These are phyloP conservation scores for Simalia tracyae DNA, from an alignment of 2,797 vertebrate species.

Conservation along the genomic window DNA sequence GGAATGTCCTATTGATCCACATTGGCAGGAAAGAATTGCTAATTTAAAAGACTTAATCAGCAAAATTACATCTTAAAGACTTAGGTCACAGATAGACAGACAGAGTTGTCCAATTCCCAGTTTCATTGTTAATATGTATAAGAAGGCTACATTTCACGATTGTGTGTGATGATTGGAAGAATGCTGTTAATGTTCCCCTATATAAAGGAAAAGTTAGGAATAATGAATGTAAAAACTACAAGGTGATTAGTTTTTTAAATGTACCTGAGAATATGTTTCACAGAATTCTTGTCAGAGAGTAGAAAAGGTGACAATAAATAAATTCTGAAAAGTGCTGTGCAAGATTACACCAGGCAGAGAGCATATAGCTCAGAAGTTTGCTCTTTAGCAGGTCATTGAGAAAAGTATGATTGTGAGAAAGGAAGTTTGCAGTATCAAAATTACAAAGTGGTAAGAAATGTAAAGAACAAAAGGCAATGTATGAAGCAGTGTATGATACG, in stretches of 20 bases:
- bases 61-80: neutral
- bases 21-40: neutral
- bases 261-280: neutral
- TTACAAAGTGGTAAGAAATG: neutral
- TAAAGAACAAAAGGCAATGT: neutral
- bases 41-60: neutral
- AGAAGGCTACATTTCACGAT: neutral
- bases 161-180: neutral
- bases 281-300: neutral
- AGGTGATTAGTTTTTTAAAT: neutral
- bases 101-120: neutral
- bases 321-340: neutral
- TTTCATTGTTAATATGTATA: neutral
- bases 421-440: neutral
- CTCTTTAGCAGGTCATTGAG: neutral
- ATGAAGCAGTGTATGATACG: neutral
- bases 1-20: neutral
- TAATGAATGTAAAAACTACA: neutral
- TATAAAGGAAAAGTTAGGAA: neutral
- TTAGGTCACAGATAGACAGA: neutral
- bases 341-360: neutral
- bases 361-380: neutral
- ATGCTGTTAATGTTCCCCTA: neutral
- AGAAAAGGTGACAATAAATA: neutral
- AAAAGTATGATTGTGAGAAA: neutral